Percentiles rank a stretch among this genome's conserved stretches.
These are phyloP conservation scores for Thymelicus lineola DNA, from an alignment of 2,888 invertebrate species.

Conservation along the genomic window DNA sequence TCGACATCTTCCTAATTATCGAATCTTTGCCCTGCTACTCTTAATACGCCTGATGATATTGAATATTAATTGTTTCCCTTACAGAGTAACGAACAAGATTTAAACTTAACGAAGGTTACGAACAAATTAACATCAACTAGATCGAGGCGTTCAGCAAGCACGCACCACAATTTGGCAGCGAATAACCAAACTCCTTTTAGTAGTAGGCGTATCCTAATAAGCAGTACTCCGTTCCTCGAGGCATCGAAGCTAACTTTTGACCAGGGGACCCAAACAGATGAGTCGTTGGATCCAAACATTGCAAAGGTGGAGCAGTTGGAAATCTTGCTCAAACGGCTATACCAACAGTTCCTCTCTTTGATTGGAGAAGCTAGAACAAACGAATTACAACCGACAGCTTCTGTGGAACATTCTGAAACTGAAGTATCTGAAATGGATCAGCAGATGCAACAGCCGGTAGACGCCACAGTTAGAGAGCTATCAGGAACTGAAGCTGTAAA, in stretches of 20 bases:
- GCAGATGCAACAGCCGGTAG: slow-evolving; percentile 14
- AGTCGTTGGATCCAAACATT: slow-evolving; percentile 40
- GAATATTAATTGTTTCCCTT: neutral
- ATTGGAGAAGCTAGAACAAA: slow-evolving; percentile 46
- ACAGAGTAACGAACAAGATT: slow-evolving; percentile 19
- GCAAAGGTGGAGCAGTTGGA: slow-evolving; percentile 57
- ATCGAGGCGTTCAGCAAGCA: slow-evolving; percentile 8
- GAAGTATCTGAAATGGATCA: slow-evolving; percentile 39
- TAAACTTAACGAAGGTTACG: slow-evolving; percentile 17
- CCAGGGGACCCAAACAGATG: slow-evolving; percentile 62
- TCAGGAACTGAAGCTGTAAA: slow-evolving; percentile 10
- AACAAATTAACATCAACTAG: slow-evolving; percentile 15
- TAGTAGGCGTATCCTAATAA: slow-evolving; percentile 49
- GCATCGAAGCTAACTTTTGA: slow-evolving; percentile 50
- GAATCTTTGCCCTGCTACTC: neutral
- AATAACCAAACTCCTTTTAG: slow-evolving; percentile 26
- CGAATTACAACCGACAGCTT: slow-evolving; percentile 29
- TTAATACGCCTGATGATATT: neutral
- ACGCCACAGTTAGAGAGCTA: slow-evolving; percentile 31
- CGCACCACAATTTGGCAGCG: slow-evolving; percentile 8
- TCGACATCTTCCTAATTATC: too few relatives aligned
- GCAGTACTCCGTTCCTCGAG: slow-evolving; percentile 58
- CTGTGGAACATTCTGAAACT: slow-evolving; percentile 29
- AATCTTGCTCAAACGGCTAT: slow-evolving; percentile 51
- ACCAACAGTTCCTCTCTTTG: slow-evolving; percentile 52